Evolutionary conservation across 2,888 invertebrate genomes (phyloP).

Genomic region (Apoda limacodes): DNA sequence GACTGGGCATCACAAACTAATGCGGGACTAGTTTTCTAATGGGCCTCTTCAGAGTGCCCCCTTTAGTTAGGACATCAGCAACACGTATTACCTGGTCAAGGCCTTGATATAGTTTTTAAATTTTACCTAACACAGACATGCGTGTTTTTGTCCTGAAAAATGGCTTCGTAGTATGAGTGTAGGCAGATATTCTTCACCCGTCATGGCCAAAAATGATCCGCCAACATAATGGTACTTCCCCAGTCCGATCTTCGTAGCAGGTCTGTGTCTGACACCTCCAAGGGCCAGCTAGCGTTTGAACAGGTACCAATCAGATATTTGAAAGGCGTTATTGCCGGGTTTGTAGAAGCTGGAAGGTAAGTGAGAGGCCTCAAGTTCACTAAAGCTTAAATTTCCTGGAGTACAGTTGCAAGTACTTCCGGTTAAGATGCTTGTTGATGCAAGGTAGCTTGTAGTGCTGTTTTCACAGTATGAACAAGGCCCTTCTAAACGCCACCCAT

Average conservation of each 20-base stretch:
- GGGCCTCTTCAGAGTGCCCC: no score
- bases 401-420: constrained; percentile 3
- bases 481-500: constrained; percentile 6
- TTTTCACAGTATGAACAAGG: constrained; percentile 1
- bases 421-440: not conserved
- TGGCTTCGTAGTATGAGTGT: no score
- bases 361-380: constrained; percentile 4
- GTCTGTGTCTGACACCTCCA: not conserved
- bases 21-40: no score
- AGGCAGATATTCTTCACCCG: no score
- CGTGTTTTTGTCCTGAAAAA: no score
- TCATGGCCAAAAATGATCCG: constrained; percentile 19
- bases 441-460: not conserved
- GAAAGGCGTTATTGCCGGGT: constrained; percentile 3
- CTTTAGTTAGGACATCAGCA: no score
- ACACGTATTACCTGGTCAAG: no score
- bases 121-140: no score
- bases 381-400: constrained; percentile 3
- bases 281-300: not conserved
- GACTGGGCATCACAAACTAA: no score
- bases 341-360: not conserved
- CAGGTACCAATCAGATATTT: constrained; percentile 1
- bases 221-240: constrained; percentile 2
- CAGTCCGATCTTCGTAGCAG: constrained; percentile 8
- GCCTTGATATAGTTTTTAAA: no score